phyloP scores from a whole-genome alignment of 2,888 invertebrate species.

The Gastracanthus pulcherrimus region DNA sequence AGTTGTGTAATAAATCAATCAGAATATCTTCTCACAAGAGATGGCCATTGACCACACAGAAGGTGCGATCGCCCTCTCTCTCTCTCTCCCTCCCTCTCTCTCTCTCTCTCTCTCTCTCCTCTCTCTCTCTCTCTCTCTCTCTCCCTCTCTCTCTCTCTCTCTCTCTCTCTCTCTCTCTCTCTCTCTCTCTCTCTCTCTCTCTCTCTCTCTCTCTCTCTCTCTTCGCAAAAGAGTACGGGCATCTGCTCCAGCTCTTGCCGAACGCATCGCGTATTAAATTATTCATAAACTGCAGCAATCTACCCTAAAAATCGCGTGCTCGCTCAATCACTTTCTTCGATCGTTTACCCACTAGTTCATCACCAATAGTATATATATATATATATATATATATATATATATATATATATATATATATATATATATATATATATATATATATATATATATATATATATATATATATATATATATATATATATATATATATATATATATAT shows the following conservation, averaged over 20 bases:
- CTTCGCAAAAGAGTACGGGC: background rate
- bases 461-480: no score
- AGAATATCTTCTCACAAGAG: constrained; percentile 50
- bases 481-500: no score
- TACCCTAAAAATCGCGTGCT: background rate
- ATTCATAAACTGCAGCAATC: background rate
- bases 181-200: constrained; percentile 20
- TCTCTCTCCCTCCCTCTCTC: no score
- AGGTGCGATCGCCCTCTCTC: background rate
- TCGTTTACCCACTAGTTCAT: constrained; percentile 3
- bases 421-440: no score
- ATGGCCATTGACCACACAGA: constrained; percentile 13
- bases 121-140: background rate
- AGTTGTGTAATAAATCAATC: constrained; percentile 49
- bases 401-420: no score
- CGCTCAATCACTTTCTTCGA: constrained; percentile 14
- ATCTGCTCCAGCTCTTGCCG: background rate
- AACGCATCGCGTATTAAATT: background rate
- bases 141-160: no score
- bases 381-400: no score
- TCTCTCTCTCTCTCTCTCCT: no score
- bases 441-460: no score
- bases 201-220: constrained; percentile 10
- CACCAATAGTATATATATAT: no score
- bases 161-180: background rate